Evolutionary conservation across 2,113 vertebrate genomes (phyloP).

Genomic region (Zosterops hypoxanthus): DNA sequence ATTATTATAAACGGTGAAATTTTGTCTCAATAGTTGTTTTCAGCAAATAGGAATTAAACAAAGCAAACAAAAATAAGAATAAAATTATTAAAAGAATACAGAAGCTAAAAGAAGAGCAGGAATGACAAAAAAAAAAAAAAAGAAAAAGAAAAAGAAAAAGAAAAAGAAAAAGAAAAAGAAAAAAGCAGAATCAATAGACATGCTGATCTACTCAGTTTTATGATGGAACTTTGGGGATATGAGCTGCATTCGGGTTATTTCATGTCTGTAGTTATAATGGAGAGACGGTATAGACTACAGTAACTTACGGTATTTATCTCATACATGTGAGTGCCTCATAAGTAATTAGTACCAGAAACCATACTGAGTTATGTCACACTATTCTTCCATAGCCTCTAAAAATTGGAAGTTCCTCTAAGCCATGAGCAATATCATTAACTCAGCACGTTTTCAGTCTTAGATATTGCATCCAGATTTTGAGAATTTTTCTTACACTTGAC

Average conservation of each 20-base stretch:
- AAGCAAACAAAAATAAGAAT: slow-evolving; percentile 31
- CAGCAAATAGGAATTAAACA: neutral
- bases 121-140: neutral
- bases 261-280: slow-evolving; percentile 61
- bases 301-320: slow-evolving; percentile 72
- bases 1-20: slow-evolving; percentile 27
- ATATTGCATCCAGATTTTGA: slow-evolving; percentile 55
- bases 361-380: slow-evolving; percentile 68
- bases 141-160: neutral
- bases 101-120: slow-evolving; percentile 36
- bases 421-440: slow-evolving; percentile 65
- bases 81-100: neutral
- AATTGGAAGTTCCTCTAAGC: slow-evolving; percentile 63
- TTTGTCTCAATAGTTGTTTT: slow-evolving; percentile 51
- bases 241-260: slow-evolving; percentile 56
- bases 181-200: slow-evolving; percentile 50
- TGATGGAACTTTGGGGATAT: slow-evolving; percentile 40
- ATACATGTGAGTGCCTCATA: slow-evolving; percentile 48
- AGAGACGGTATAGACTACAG: slow-evolving; percentile 65
- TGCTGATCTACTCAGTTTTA: slow-evolving; percentile 67
- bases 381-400: slow-evolving; percentile 59
- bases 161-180: neutral
- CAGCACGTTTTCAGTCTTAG: slow-evolving; percentile 53
- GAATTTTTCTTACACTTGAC: slow-evolving; percentile 50
- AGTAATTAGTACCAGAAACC: slow-evolving; percentile 69